Conservation (phyloP, 2,888 invertebrate genomes). For the Syrphus vitripennis region DNA sequence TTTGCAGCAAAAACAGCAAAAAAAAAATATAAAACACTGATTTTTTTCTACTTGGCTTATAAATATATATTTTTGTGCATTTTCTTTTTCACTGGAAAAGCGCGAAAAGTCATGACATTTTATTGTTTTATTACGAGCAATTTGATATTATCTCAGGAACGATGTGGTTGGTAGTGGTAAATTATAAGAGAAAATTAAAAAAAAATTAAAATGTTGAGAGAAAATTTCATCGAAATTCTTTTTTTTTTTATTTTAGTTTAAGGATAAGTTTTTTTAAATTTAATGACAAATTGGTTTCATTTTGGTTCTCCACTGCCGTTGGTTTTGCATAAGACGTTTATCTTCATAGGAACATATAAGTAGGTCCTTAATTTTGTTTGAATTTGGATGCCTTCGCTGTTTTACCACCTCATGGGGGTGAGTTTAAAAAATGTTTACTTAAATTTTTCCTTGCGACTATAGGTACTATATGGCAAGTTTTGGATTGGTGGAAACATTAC, state of each 20-base stretch:
- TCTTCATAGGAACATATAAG: too few species aligned
- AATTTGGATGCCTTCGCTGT: too few species aligned
- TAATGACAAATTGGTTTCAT: too few species aligned
- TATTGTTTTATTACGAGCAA: conserved; percentile 16
- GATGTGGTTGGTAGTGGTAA: neutral
- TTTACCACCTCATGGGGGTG: too few species aligned
- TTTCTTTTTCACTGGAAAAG: neutral
- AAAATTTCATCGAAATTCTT: neutral
- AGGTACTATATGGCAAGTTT: too few species aligned
- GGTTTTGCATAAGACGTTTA: too few species aligned
- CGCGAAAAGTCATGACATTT: conserved; percentile 4
- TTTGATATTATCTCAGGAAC: conserved; percentile 14
- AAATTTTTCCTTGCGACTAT: too few species aligned
- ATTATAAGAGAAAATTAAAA: neutral
- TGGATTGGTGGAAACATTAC: too few species aligned
- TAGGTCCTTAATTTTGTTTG: too few species aligned
- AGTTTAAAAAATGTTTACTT: too few species aligned
- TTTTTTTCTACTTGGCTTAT: neutral
- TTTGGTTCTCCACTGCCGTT: too few species aligned
- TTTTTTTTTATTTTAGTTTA: neutral
- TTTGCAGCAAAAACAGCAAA: neutral
- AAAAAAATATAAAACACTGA: neutral
- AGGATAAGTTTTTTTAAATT: too few species aligned
- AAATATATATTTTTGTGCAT: neutral
- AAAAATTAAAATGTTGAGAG: neutral